Base-by-base conservation (phyloP, 2,113 vertebrate genomes). In the Anarrhichthys ocellatus region DNA sequence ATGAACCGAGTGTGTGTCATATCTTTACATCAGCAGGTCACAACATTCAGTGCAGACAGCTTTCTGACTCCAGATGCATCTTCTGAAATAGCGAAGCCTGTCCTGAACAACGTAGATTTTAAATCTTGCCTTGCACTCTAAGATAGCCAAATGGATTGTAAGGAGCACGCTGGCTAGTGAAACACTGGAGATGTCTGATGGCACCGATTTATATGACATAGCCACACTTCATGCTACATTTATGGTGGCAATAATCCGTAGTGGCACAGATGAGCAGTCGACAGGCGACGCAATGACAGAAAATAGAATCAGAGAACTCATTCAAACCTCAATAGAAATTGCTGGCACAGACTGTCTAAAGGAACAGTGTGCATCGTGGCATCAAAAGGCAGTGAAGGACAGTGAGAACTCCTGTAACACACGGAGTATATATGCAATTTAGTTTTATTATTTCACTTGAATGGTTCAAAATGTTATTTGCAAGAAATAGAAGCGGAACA, bases 401-500 rank as follows among this genome's bases (percentile, higher is more conserved):
- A 38, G n/a, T 46, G 15, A 46, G 40, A 24, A 5, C n/a, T 18
- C 13, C 7, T 9, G 27, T 40, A 50, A 64, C 52, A 38, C 14
- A 32, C 6, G 20, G 22, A n/a, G 27, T 36, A 52, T 40, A 6
- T 24, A 29, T 52, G 32, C 29, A 63, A 13, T 34, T n/a, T 40
- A 34, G 13, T 62, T 70, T 50, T 38, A 32, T 32, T 63, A 64
- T 62, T 40, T 68, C 10, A 62, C 5, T n/a, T 32, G 5, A 11
- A 22, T 32, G n/a, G 38, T 38, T 40, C 15, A 46, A 77, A 32
- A 18, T 20, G 4, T 66, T 6, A 54, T 73, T 73, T 81, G 50
- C 22, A 61, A 66, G 9, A 56, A 66, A 44, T 42, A 27, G 3
- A 56, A 20, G 17, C 18, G 24, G 17, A 71, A 67, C 38, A 46